Percentiles rank a stretch among this genome's conserved stretches.
Evolutionary conservation across 2,888 invertebrate genomes (phyloP).

Genomic region (Pristionchus exspectatus): DNA sequence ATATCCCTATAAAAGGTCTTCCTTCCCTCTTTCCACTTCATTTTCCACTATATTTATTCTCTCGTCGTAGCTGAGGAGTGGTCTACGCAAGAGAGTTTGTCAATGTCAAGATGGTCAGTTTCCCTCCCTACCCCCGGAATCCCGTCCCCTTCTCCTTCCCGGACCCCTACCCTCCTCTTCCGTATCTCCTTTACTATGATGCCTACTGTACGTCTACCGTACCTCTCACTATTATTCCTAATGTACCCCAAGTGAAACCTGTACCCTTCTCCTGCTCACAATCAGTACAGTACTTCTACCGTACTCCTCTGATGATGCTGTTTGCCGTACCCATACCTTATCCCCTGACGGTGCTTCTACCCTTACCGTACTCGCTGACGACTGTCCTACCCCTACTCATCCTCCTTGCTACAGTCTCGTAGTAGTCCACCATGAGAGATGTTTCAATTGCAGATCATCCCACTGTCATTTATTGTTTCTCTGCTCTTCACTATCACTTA

Average conservation of each 20-base stretch:
- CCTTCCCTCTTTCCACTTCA: neutral
- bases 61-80: slow-evolving; percentile 21
- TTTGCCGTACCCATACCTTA: neutral
- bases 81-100: neutral
- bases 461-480: slow-evolving; percentile 28
- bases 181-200: neutral
- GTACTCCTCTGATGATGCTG: too few relatives aligned
- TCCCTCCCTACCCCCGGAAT: neutral
- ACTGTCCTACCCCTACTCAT: neutral
- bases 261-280: too few relatives aligned
- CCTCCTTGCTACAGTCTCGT: neutral
- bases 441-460: neutral
- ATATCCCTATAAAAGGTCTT: neutral
- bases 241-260: neutral
- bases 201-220: neutral
- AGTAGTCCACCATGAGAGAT: neutral
- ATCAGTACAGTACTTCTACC: too few relatives aligned
- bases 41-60: neutral
- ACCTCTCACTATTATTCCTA: neutral
- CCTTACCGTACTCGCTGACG: too few relatives aligned
- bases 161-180: neutral
- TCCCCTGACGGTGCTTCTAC: too few relatives aligned
- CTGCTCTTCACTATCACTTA: neutral
- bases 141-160: neutral
- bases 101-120: slow-evolving; percentile 22